Conservation (phyloP, 37 sponge, comb jelly and placozoan genomes). For the Ianthella basta region DNA sequence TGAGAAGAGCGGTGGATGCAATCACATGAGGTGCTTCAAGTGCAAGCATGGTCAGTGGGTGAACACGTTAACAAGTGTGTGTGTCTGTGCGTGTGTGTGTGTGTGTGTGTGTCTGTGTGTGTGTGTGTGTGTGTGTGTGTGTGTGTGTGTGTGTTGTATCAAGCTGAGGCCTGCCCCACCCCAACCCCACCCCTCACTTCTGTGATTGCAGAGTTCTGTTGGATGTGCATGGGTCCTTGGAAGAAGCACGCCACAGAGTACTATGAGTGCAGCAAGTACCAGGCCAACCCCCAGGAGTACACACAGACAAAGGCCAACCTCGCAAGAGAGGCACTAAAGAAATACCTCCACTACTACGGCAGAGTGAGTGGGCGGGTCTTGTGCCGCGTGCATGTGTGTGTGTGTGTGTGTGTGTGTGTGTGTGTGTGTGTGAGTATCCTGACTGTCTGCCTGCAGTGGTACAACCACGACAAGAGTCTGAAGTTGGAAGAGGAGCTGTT, state of each 20-base stretch:
- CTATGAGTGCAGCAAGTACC: conserved; percentile 88
- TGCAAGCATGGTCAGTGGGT: conserved; percentile 57
- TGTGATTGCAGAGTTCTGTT: conserved; percentile 70
- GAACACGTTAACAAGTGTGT: not conserved
- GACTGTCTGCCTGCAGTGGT: conserved; percentile 60
- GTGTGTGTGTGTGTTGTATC: too few relatives aligned
- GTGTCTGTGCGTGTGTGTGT: not conserved
- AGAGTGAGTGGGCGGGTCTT: conserved; percentile 45
- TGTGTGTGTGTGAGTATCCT: not conserved
- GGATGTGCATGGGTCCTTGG: conserved; percentile 90
- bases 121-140: not conserved
- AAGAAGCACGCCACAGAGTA: conserved; percentile 77
- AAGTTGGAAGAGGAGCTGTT: conserved; percentile 71
- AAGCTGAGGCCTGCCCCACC: too few relatives aligned
- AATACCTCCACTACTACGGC: conserved; percentile 85
- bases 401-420: too few relatives aligned
- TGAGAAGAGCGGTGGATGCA: conserved; percentile 96
- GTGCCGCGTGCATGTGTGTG: not conserved
- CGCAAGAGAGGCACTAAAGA: conserved; percentile 78
- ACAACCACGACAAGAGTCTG: conserved; percentile 78
- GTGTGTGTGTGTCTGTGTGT: not conserved
- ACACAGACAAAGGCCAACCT: not conserved
- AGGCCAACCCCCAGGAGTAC: conserved; percentile 38
- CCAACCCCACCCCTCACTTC: not conserved
- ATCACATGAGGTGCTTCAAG: conserved; percentile 82